Base-by-base conservation (phyloP, 2,888 invertebrate genomes). In the Disparrhopalites patrizii region DNA sequence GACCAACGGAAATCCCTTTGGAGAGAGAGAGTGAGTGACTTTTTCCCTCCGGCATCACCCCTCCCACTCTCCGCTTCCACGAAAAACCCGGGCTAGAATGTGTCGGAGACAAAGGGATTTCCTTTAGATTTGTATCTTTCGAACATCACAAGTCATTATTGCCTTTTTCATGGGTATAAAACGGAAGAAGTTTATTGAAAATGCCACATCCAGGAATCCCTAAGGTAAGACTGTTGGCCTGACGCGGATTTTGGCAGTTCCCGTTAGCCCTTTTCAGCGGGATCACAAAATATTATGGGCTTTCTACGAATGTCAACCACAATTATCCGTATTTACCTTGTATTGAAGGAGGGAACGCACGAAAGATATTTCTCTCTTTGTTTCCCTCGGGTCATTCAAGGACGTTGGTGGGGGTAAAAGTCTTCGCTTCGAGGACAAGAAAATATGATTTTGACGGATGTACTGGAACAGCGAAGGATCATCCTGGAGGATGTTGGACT, bases 41-140 rank as follows among this genome's bases (percentile, higher is more conserved):
- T 36, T 33, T 56, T 62, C n/a, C 56, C 55, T 2, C 68, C 68
- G 27, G 66, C 63, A 18, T 60, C n/a, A n/a, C 66, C 66, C n/a
- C n/a, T n/a, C n/a, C n/a, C n/a, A n/a, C n/a, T n/a, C 7, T 66
- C 65, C 43, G 47, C 51, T 52, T 69, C 69, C n/a, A 69, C 63
- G 38, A 67, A 69, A 33, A 69, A 65, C 18, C 67, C 65, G 4
- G 38, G 43, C 30, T 43, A 43, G 5, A 43, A 5, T n/a, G n/a
- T n/a, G n/a, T n/a, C n/a, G n/a, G n/a, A n/a, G n/a, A n/a, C n/a
- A n/a, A n/a, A n/a, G n/a, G n/a, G n/a, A n/a, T n/a, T n/a, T n/a
- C n/a, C n/a, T n/a, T n/a, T n/a, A n/a, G n/a, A n/a, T n/a, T n/a
- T n/a, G n/a, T n/a, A n/a, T n/a, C n/a, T n/a, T n/a, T n/a, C n/a